phyloP scores from a whole-genome alignment of 2,888 invertebrate genomes.

The Synergus japonicus region DNA sequence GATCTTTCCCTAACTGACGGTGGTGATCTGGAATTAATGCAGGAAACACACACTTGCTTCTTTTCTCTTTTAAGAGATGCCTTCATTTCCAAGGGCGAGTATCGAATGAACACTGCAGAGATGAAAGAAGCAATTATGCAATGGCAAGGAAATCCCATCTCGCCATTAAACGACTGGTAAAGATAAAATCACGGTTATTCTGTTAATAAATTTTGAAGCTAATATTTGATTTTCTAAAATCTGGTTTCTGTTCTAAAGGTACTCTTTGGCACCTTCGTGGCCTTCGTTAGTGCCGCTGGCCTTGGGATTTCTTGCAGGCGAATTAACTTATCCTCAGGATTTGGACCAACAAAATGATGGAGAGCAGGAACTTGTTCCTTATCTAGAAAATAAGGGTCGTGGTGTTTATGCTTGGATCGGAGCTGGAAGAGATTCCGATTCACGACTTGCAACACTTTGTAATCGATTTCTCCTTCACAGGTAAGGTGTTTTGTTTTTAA shows the following conservation, averaged over 20 bases:
- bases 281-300: conserved; percentile 72
- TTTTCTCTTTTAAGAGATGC: conserved; percentile 92
- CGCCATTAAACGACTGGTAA: conserved; percentile 90
- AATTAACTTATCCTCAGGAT: conserved; percentile 70
- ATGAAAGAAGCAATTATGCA: conserved; percentile 85
- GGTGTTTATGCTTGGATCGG: conserved; percentile 94
- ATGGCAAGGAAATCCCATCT: conserved; percentile 89
- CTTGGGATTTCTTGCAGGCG: conserved; percentile 73
- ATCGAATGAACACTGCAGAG: conserved; percentile 88
- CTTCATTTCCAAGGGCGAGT: conserved; percentile 91
- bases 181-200: neutral
- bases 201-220: no score
- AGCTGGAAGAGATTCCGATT: conserved; percentile 93
- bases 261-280: conserved; percentile 73
- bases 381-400: conserved; percentile 73
- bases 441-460: conserved; percentile 86
- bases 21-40: conserved; percentile 81
- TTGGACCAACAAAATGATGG: conserved; percentile 64
- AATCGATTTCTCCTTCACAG: conserved; percentile 87
- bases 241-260: conserved; percentile 55
- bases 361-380: conserved; percentile 74
- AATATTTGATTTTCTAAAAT: neutral
- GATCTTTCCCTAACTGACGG: conserved; percentile 70
- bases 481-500: conserved; percentile 53
- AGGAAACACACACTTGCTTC: conserved; percentile 91